Conservation (phyloP, 2,888 invertebrate species). For the Graphium colonna region DNA sequence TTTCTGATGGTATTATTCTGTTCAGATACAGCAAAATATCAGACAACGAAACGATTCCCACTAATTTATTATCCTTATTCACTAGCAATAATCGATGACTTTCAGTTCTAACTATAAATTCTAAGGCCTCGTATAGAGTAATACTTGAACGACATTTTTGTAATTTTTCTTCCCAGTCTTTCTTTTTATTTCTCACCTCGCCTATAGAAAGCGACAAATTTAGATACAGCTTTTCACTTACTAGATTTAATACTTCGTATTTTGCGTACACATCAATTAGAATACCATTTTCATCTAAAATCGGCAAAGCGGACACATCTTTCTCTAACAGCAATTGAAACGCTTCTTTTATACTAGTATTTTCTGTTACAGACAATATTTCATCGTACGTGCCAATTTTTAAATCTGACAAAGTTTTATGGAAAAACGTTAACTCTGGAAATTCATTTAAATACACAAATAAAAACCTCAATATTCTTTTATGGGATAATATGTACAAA, state of each 20-base stretch:
- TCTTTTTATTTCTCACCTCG: slow-evolving; percentile 92
- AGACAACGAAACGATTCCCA: slow-evolving; percentile 72
- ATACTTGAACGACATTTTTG: slow-evolving; percentile 93
- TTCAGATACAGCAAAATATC: slow-evolving; percentile 76
- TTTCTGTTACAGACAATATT: slow-evolving; percentile 63
- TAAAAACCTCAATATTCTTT: slow-evolving; percentile 69
- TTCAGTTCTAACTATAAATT: slow-evolving; percentile 94
- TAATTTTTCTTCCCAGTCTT: slow-evolving; percentile 95
- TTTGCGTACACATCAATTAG: slow-evolving; percentile 72
- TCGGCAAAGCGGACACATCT: slow-evolving; percentile 71
- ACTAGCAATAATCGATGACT: slow-evolving; percentile 81
- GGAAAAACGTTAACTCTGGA: slow-evolving; percentile 72
- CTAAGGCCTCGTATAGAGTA: slow-evolving; percentile 91
- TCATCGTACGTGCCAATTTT: slow-evolving; percentile 72
- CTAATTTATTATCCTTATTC: slow-evolving; percentile 70
- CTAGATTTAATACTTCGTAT: slow-evolving; percentile 85
- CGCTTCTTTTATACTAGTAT: slow-evolving; percentile 64
- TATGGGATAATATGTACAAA: slow-evolving; percentile 69
- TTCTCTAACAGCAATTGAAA: slow-evolving; percentile 67
- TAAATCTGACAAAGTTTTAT: slow-evolving; percentile 63
- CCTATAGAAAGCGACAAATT: slow-evolving; percentile 92
- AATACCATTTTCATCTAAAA: slow-evolving; percentile 63
- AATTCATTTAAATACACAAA: slow-evolving; percentile 75
- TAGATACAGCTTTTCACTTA: slow-evolving; percentile 95
- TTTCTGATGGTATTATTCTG: slow-evolving; percentile 72